Base-by-base conservation (phyloP, 2,888 invertebrate species). In the Matsumyia berberina region DNA sequence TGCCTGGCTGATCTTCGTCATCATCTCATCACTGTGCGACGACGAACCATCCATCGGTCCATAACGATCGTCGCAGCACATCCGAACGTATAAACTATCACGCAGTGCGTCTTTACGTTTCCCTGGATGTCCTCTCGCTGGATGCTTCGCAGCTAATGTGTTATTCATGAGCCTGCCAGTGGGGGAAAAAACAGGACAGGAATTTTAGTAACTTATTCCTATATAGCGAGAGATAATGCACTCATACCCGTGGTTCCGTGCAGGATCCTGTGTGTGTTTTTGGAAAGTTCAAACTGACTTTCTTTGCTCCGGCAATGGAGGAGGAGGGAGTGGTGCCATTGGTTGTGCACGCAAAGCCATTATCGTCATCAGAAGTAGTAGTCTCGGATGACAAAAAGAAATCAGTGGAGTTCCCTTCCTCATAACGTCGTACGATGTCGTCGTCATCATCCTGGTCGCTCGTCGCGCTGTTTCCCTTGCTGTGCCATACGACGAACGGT, bases 151-250 rank as follows among this genome's bases (percentile, higher is more conserved):
- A 85, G 64, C 85, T 85, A 85, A 85, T 85, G 85, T 74, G 85
- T 85, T 85, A 85, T 85, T 85, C 85, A 85, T 85, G 85, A 85
- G 80, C 58, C 64, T 76, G 64, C 79, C 73, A 80, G 74, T 70
- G 74, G 80, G 66, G 69, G 58, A 70, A 85, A n/a, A 80, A 85
- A 80, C 85, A 74, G 85, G 81, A 81, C 67, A 86, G 81, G 86
- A 81, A 86, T 86, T 86, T 86, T 81, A 81, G 86, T 86, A 77
- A 86, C 86, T 86, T 86, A 86, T 86, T 86, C 81, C 77, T 86
- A 86, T 86, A 81, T 77, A 85, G 74, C 69, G 57, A 69, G 69
- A 85, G 79, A 85, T 85, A 80, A 85, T 85, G 80, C 85, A 85
- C 85, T 85, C 80, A 66, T 85, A 73, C 60, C 73, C 74, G 64